These are phyloP conservation scores for Enhydra lutris DNA, from an alignment of 2,113 vertebrate species.

Conservation along the genomic window DNA sequence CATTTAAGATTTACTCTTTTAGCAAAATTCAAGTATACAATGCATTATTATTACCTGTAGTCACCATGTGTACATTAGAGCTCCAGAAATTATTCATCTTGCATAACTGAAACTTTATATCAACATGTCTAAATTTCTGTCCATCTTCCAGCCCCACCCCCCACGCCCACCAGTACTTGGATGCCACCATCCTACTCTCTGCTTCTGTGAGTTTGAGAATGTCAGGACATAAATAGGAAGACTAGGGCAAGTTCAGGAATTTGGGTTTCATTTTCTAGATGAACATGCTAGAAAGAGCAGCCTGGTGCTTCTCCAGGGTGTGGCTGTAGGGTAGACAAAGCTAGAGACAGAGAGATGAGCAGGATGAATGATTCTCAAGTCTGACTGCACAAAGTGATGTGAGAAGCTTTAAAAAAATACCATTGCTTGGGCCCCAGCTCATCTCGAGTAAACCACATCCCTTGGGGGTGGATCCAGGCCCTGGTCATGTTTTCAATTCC, in stretches of 20 bases:
- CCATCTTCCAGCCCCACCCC: neutral
- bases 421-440: fast-evolving
- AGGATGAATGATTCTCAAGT: neutral
- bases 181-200: neutral
- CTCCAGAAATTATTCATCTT: neutral
- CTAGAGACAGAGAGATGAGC: neutral
- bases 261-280: neutral
- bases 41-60: neutral
- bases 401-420: neutral
- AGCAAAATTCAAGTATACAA: neutral
- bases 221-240: neutral
- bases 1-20: neutral
- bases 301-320: neutral
- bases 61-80: neutral
- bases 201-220: neutral
- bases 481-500: neutral
- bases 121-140: neutral
- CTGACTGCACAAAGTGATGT: neutral
- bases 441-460: neutral
- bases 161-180: too few species aligned
- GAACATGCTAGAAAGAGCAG: neutral
- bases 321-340: neutral
- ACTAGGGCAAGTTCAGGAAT: neutral
- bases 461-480: neutral
- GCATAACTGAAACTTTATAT: neutral